Percentiles rank a stretch among this genome's conserved stretches.
These are phyloP conservation scores for Frieseomelitta varia DNA, from an alignment of 1,140 invertebrate species.

Conservation along the genomic window DNA sequence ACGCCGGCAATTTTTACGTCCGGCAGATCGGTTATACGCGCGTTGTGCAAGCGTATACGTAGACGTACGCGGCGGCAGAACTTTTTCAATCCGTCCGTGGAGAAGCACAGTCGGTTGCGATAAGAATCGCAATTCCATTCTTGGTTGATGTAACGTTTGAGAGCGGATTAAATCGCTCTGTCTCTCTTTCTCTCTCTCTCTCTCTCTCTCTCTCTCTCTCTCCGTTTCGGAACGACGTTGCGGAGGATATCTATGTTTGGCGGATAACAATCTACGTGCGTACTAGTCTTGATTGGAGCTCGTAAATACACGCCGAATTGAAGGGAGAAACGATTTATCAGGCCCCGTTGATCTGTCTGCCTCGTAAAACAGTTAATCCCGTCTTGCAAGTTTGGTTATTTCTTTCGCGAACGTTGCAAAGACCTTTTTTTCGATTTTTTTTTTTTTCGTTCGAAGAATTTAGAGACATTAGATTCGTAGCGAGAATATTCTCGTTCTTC, in stretches of 20 bases:
- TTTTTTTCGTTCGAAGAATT: not conserved
- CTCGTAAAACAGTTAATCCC: not conserved
- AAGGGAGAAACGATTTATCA: constrained; percentile 18
- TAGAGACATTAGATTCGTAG: not conserved
- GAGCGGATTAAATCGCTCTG: constrained; percentile 61
- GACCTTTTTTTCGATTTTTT: not conserved
- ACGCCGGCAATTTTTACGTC: constrained; percentile 29
- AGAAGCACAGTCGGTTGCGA: constrained; percentile 52
- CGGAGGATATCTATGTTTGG: constrained; percentile 24
- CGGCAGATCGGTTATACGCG: constrained; percentile 21
- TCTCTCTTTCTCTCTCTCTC: too few relatives aligned
- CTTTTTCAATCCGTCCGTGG: constrained; percentile 62
- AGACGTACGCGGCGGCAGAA: not conserved
- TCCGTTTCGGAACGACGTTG: constrained; percentile 47
- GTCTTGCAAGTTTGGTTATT: not conserved
- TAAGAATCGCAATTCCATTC: constrained; percentile 64
- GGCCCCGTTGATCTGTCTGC: not conserved
- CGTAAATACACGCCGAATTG: constrained; percentile 14
- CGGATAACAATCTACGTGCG: constrained; percentile 47
- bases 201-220: not conserved
- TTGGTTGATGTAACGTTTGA: constrained; percentile 54
- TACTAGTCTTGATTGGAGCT: constrained; percentile 35
- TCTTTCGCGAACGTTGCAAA: not conserved
- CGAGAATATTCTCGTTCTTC: too few relatives aligned
- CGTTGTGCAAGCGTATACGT: not conserved